These are phyloP conservation scores for Pseudeuparius sepicola DNA, from an alignment of 2,888 invertebrate genomes.

Conservation along the genomic window DNA sequence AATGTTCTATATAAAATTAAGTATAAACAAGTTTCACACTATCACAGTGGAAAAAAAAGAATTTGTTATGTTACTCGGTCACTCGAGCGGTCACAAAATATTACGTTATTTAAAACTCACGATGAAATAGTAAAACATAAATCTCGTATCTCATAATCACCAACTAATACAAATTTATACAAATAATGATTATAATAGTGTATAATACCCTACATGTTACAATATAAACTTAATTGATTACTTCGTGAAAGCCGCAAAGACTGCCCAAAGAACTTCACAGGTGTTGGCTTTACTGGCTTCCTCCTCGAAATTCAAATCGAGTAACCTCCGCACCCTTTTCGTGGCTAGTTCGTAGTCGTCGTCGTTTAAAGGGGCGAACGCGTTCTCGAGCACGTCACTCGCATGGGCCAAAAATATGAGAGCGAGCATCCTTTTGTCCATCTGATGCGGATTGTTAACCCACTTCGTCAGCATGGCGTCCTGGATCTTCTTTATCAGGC, in stretches of 20 bases:
- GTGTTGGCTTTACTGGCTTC: constrained; percentile 87
- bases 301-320: constrained; percentile 94
- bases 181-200: not conserved
- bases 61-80: too few relatives aligned
- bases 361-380: constrained; percentile 93
- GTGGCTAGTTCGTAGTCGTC: constrained; percentile 98
- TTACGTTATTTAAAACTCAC: too few relatives aligned
- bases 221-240: constrained; percentile 41
- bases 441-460: constrained; percentile 94
- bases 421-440: constrained; percentile 90
- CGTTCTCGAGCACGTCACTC: constrained; percentile 98
- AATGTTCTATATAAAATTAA: too few relatives aligned
- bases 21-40: too few relatives aligned
- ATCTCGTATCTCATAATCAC: too few relatives aligned
- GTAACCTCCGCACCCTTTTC: constrained; percentile 88
- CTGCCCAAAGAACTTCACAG: constrained; percentile 96
- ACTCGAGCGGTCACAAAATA: too few relatives aligned
- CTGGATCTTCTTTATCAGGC: constrained; percentile 97
- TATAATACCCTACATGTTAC: not conserved
- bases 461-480: constrained; percentile 94
- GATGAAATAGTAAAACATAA: too few relatives aligned
- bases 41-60: too few relatives aligned
- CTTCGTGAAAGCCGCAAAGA: constrained; percentile 97
- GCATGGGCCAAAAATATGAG: constrained; percentile 94
- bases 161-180: not conserved